Base-by-base conservation (phyloP, 1,140 invertebrate genomes). In the Ceratosolen fusciceps region DNA sequence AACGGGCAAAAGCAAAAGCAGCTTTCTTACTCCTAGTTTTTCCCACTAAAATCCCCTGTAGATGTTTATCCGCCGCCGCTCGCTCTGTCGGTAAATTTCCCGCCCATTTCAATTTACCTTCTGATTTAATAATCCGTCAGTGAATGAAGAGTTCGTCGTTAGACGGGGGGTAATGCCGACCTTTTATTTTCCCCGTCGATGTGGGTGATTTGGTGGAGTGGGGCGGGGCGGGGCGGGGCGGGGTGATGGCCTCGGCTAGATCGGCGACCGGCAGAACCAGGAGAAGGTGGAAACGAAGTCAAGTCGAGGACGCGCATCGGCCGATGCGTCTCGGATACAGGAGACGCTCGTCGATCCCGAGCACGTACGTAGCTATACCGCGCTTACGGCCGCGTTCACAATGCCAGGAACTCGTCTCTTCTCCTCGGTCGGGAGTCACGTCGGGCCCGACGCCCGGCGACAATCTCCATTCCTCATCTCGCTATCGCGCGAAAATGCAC, bases 391-490 rank as follows among this genome's bases (percentile, higher is more conserved):
- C 52, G 34, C 9, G 31, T 4, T 58, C n/a, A 72, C 70, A 72
- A 54, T 54, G 29, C 47, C 49, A 54, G 70, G 47, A 72, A 31
- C 26, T 26, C 37, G 52, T 47, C 29, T 54, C 70, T 19, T 26
- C 37, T 72, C 24, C 29, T 54, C 70, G 19, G 47, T 54, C 70
- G 19, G 21, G 70, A 34, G 31, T 29, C 49, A 19, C 70, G 29
- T 73, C 34, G 31, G 31, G 21, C 16, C 9, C 60, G 5, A 62
- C 60, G 19, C 12, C 68, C 1, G 12, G 31, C 31, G 62, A 56
- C 47, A 67, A 78, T 76, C 74, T 19, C 39, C 52, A 58, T 74
- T 77, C 47, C 47, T 73, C 73, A 76, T 76, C 34, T 24, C 24
- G 62, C 2, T 26, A 43, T 14, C 37, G 74, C 60, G 43, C 43